Evolutionary conservation across 2,113 vertebrate species (phyloP).

Genomic region (Gadus macrocephalus): DNA sequence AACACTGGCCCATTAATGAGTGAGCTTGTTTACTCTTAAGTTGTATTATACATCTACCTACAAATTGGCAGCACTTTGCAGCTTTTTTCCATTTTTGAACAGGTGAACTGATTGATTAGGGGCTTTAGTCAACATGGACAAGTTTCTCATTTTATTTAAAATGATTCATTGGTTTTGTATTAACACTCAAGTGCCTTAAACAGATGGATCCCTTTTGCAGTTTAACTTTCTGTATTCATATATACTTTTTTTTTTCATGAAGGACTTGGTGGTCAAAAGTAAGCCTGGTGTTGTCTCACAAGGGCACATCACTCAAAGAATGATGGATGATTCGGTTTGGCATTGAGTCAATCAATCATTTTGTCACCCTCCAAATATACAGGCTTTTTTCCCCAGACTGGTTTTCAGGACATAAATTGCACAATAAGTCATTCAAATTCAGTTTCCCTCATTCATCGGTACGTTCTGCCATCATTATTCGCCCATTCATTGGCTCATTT

Average conservation of each 20-base stretch:
- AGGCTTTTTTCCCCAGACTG: too few relatives aligned
- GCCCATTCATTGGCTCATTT: neutral
- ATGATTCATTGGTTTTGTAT: neutral
- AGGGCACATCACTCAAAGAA: too few relatives aligned
- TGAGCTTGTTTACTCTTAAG: neutral
- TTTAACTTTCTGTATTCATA: neutral
- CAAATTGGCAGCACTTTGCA: neutral
- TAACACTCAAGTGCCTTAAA: conserved; percentile 40
- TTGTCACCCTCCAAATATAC: too few relatives aligned
- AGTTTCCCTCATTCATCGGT: neutral
- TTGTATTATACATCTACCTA: neutral
- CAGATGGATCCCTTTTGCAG: neutral
- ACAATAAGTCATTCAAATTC: too few relatives aligned
- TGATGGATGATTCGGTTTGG: too few relatives aligned
- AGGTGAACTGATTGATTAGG: neutral
- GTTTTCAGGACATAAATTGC: too few relatives aligned
- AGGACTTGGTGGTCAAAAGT: too few relatives aligned
- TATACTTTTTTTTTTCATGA: too few relatives aligned
- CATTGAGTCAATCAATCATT: too few relatives aligned
- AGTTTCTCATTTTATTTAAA: neutral
- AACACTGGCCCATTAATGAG: conserved; percentile 2
- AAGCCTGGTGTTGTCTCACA: too few relatives aligned
- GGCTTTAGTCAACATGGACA: neutral
- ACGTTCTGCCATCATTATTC: neutral
- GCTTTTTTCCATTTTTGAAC: conserved; percentile 13